phyloP scores from a whole-genome alignment of 2,888 invertebrate species.

The Drosophila demipolita region DNA sequence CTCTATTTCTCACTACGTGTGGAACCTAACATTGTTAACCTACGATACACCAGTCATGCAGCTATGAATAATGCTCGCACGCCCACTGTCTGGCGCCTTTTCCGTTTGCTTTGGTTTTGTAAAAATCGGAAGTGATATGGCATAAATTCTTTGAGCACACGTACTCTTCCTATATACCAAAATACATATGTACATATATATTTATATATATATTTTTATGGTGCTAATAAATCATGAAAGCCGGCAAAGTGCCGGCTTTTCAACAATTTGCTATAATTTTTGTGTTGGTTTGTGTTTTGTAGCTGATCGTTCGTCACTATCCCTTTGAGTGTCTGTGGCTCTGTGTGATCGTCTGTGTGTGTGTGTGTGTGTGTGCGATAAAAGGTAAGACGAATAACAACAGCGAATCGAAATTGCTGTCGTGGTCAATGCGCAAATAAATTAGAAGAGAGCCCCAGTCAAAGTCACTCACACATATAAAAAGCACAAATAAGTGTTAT shows the following conservation, averaged over 20 bases:
- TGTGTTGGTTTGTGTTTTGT: background rate
- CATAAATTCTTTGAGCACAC: background rate
- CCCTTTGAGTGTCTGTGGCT: background rate
- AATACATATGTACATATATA: background rate
- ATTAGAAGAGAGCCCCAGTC: constrained; percentile 31
- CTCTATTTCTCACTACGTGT: background rate
- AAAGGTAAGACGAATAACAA: background rate
- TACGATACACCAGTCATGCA: constrained; percentile 10
- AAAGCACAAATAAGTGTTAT: background rate
- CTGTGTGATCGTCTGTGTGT: background rate
- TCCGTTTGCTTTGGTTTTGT: background rate
- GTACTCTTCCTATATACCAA: background rate
- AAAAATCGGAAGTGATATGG: constrained; percentile 27
- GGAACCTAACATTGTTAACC: constrained; percentile 28
- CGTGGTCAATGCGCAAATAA: constrained; percentile 35
- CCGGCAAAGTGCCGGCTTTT: constrained; percentile 16
- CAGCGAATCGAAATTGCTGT: constrained; percentile 34
- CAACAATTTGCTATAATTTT: background rate
- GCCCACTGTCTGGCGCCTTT: background rate
- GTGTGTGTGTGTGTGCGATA: constrained; percentile 19
- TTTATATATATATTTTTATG: background rate
- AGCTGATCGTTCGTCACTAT: background rate
- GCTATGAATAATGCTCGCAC: constrained; percentile 39
- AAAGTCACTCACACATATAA: constrained; percentile 30
- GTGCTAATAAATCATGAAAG: constrained; percentile 9